phyloP scores from a whole-genome alignment of 2,113 vertebrate species.

The Hippocampus mohnikei region DNA sequence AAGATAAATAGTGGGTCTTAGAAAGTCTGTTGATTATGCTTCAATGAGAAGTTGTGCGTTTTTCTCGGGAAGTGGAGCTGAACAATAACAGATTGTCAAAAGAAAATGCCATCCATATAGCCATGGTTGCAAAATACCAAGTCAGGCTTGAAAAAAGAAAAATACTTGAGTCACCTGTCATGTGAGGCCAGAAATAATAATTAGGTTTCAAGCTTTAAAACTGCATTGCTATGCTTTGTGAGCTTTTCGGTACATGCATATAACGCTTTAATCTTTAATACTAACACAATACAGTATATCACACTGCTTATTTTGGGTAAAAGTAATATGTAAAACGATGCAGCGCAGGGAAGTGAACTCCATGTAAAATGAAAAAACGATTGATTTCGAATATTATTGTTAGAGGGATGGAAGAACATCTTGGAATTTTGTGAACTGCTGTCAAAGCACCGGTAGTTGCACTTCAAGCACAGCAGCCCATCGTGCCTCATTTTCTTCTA shows the following conservation, averaged over 20 bases:
- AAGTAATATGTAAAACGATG: background rate
- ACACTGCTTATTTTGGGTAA: background rate
- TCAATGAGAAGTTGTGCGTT: slow-evolving; percentile 16
- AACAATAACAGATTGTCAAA: slow-evolving; percentile 17
- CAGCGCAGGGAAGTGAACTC: background rate
- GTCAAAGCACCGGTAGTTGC: too few relatives aligned
- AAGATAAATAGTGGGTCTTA: background rate
- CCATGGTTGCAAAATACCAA: slow-evolving; percentile 17
- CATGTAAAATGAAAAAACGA: too few relatives aligned
- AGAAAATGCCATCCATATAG: slow-evolving; percentile 6
- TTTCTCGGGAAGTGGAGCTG: slow-evolving; percentile 11
- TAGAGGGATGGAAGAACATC: too few relatives aligned
- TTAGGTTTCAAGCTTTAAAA: slow-evolving; percentile 29
- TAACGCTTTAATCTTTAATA: background rate
- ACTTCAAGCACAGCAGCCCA: too few relatives aligned
- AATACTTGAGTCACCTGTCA: slow-evolving; percentile 18
- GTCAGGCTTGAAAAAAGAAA: slow-evolving; percentile 20
- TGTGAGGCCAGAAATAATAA: slow-evolving; percentile 26
- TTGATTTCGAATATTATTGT: too few relatives aligned
- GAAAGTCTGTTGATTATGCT: background rate
- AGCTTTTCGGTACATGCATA: slow-evolving; percentile 17
- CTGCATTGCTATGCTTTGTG: slow-evolving; percentile 9
- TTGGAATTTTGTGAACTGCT: too few relatives aligned
- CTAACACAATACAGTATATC: too few relatives aligned
- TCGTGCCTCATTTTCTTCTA: too few relatives aligned